These are phyloP conservation scores for Salvelinus sp. DNA, from an alignment of 2,113 vertebrate species.

Conservation along the genomic window DNA sequence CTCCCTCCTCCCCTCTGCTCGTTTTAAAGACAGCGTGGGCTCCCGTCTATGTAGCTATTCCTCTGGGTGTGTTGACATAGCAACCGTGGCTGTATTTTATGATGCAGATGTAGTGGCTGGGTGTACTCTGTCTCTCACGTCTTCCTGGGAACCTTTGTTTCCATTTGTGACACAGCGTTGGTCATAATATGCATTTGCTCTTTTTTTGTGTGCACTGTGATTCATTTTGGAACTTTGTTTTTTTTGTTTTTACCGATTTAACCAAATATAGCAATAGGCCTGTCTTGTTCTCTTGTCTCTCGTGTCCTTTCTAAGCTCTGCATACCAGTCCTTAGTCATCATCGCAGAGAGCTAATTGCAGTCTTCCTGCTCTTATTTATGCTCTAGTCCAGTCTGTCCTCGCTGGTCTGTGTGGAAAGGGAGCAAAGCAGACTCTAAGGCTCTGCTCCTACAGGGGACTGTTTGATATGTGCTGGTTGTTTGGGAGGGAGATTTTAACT, in stretches of 20 bases:
- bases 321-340: too few relatives aligned
- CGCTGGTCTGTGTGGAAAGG: not conserved
- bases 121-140: not conserved
- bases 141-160: not conserved
- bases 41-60: constrained; percentile 24
- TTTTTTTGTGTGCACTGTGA: not conserved
- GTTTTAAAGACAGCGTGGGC: constrained; percentile 14
- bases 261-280: too few relatives aligned
- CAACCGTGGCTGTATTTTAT: constrained; percentile 8
- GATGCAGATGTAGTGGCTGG: constrained; percentile 5
- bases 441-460: not conserved
- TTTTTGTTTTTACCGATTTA: not conserved
- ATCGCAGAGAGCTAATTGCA: not conserved
- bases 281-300: too few relatives aligned
- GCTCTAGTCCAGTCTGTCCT: constrained; percentile 4
- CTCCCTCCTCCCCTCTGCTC: not conserved
- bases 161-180: not conserved
- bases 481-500: not conserved
- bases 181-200: not conserved
- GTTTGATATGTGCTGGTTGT: not conserved
- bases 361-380: constrained; percentile 2
- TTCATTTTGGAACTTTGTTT: not conserved
- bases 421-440: too few relatives aligned
- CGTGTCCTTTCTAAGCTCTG: too few relatives aligned
- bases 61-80: constrained; percentile 40